Evolutionary conservation across 2,888 invertebrate genomes (phyloP).

Genomic region (Cosmorhoe ocellata): DNA sequence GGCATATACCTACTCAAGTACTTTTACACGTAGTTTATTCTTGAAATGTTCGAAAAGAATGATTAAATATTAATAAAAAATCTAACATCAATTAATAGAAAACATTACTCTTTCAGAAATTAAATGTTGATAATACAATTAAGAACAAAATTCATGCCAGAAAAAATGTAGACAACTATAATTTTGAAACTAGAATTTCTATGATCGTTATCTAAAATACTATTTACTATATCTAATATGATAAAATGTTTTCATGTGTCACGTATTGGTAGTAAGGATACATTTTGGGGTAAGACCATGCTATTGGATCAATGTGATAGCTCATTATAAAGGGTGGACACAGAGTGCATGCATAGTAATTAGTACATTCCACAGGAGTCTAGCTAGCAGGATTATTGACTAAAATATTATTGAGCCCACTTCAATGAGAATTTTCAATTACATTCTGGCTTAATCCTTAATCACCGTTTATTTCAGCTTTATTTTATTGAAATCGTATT

Average conservation of each 20-base stretch:
- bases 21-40: too few species aligned
- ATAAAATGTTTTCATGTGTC: constrained; percentile 31
- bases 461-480: too few species aligned
- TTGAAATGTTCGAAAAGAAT: too few species aligned
- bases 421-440: too few species aligned
- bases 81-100: constrained; percentile 1
- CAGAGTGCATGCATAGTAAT: constrained; percentile 73
- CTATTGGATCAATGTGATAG: constrained; percentile 58
- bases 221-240: constrained; percentile 39
- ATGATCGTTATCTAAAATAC: constrained; percentile 52
- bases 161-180: constrained; percentile 40
- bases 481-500: too few species aligned
- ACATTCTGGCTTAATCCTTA: too few species aligned
- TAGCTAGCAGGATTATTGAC: constrained; percentile 71
- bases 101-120: background rate
- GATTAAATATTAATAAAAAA: background rate
- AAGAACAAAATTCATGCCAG: constrained; percentile 50
- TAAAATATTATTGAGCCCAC: constrained; percentile 55
- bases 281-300: constrained; percentile 53
- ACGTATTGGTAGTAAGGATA: constrained; percentile 32
- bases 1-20: background rate
- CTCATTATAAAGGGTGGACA: constrained; percentile 61
- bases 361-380: constrained; percentile 77
- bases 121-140: background rate
- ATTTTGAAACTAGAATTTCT: constrained; percentile 30